Base-by-base conservation (phyloP, 2,888 invertebrate species). In the Panorpa germanica region DNA sequence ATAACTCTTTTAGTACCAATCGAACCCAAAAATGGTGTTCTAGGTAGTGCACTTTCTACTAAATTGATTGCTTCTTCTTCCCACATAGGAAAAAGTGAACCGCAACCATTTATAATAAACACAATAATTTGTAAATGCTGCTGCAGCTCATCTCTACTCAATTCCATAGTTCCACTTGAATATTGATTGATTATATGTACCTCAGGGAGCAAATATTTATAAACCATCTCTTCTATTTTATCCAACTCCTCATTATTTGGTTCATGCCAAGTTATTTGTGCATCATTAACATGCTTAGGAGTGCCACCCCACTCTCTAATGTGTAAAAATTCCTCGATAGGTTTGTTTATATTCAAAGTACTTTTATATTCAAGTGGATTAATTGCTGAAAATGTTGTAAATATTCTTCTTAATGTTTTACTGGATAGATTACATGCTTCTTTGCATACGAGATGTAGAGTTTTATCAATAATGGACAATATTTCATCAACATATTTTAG, bases 281-380 rank as follows among this genome's bases (percentile, higher is more conserved):
- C 55, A 15, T 70, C 61, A 40, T 73, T 57, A 11, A 70, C 66
- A 0, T 75, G 62, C 34, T 63, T 61, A 34, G 38, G 38, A 34
- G 38, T 38, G 11, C 25, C 28, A 1, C 83, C 90, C 91, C 91
- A 93, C 39, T 83, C 74, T 13, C 69, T 61, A 13, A 83, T 61
- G 7, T 80, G 70, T 25, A 82, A 57, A 55, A 71, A 73, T 33
- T 75, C 69, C 34, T 68, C 59, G 1, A 76, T 59, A 1, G 71
- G 70, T 21, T 59, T 56, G 12, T 68, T 66, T 41, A 70, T 62
- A 12, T 59, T 53, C 1, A 63, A 50, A 2, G 63, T 59, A 45
- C 72, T 72, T 40, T 63, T 53, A 55, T 65, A 65, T 45, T 77
- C 70, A 23, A 59, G 53, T 8, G 75, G 61, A 37, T 65, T 63